A percentile compares a stretch with the other conserved stretches of the same genome.
phyloP scores from a whole-genome alignment of 2,888 invertebrate species.

The Caenorhabditis sp. region DNA sequence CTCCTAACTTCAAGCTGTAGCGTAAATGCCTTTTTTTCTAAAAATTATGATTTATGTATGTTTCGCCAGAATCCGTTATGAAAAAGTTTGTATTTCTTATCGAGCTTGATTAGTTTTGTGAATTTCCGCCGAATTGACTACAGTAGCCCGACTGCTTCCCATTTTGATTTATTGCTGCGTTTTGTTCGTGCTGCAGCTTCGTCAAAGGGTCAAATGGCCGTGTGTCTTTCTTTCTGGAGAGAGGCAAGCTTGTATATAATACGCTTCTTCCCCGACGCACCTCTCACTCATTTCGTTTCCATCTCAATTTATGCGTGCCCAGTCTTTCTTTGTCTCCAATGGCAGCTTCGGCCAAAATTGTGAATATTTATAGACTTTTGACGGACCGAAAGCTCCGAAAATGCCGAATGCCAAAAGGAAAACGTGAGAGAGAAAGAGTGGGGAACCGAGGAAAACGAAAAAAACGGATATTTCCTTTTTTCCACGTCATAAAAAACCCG shows the following conservation, averaged over 20 bases:
- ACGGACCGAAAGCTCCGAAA: neutral
- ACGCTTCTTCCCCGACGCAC: neutral
- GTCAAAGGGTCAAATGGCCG: no score
- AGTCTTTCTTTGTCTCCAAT: constrained; percentile 22
- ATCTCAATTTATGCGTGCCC: constrained; percentile 26
- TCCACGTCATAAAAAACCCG: constrained; percentile 16
- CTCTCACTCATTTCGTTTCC: constrained; percentile 5
- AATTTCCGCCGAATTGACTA: no score
- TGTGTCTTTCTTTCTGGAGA: neutral
- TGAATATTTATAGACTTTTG: constrained; percentile 21
- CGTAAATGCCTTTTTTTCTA: no score
- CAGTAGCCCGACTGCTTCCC: no score
- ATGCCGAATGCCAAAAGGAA: neutral
- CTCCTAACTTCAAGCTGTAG: no score
- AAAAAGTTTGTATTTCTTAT: no score
- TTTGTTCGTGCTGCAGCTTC: no score
- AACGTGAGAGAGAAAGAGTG: neutral
- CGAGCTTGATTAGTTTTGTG: neutral
- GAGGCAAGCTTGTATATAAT: neutral
- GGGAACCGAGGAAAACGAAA: neutral
- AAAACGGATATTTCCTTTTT: constrained; percentile 4
- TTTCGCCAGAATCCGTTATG: no score
- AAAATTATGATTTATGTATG: no score
- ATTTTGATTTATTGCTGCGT: no score
- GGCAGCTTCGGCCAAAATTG: constrained; percentile 2